These are phyloP conservation scores for Neoaliturus tenellus DNA, from an alignment of 2,888 invertebrate species.

Conservation along the genomic window DNA sequence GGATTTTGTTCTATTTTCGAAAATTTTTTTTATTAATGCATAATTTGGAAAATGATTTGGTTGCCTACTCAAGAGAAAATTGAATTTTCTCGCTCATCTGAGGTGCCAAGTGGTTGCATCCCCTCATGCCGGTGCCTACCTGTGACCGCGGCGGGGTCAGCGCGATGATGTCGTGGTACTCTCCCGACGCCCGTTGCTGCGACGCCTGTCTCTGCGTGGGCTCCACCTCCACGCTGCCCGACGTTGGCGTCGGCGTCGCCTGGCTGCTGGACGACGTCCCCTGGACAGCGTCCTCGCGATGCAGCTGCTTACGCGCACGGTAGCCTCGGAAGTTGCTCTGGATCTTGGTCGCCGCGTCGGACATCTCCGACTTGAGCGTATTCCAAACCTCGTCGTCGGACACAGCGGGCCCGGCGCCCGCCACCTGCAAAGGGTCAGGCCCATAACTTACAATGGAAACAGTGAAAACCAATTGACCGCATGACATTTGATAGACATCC, in stretches of 20 bases:
- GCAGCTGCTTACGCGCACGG: constrained; percentile 62
- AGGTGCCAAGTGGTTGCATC: no score
- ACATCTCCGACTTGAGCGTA: constrained; percentile 62
- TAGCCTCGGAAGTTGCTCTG: constrained; percentile 67
- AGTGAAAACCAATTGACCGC: no score
- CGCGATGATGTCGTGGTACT: constrained; percentile 65
- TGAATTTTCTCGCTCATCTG: no score
- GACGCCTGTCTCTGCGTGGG: neutral
- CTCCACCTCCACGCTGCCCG: neutral
- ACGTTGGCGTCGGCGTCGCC: constrained; percentile 42
- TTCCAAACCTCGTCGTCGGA: constrained; percentile 63
- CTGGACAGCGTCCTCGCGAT: constrained; percentile 64
- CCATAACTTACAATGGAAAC: no score
- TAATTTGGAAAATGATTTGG: no score
- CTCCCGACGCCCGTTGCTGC: constrained; percentile 59
- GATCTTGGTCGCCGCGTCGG: constrained; percentile 65
- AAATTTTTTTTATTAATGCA: no score
- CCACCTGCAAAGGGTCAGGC: neutral
- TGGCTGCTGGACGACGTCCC: constrained; percentile 58
- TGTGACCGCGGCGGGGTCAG: constrained; percentile 57
- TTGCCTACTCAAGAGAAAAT: neutral
- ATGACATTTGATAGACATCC: neutral
- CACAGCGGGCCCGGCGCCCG: neutral
- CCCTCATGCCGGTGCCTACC: no score
- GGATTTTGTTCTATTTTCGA: no score